Evolutionary conservation across 2,888 invertebrate species (phyloP).

Genomic region (Toxonevra muliebris): DNA sequence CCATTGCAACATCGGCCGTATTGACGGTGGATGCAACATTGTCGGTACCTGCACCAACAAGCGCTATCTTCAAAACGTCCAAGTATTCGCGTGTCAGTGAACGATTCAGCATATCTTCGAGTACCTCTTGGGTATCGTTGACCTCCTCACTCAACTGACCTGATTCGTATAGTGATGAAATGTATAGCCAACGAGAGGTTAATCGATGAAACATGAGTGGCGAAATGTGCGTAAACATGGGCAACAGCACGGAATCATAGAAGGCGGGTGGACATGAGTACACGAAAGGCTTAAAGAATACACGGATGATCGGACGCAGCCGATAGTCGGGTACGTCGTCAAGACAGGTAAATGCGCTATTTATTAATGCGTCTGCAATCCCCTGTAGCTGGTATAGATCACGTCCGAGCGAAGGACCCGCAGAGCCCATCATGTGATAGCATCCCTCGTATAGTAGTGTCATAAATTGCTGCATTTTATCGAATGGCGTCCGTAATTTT

Average conservation of each 20-base stretch:
- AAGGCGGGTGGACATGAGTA: conserved; percentile 86
- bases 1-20: conserved; percentile 67
- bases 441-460: conserved; percentile 82
- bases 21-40: conserved; percentile 36
- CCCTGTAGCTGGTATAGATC: conserved; percentile 84
- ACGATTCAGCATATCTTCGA: conserved; percentile 86
- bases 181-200: conserved; percentile 81
- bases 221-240: conserved; percentile 79
- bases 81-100: conserved; percentile 88
- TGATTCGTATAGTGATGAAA: conserved; percentile 78
- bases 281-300: conserved; percentile 86
- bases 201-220: conserved; percentile 79
- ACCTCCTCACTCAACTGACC: conserved; percentile 81
- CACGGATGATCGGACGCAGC: conserved; percentile 82
- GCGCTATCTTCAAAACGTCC: conserved; percentile 79
- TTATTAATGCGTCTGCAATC: conserved; percentile 77
- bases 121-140: conserved; percentile 79
- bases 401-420: conserved; percentile 81
- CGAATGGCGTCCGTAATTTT: conserved; percentile 70
- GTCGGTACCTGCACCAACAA: conserved; percentile 67
- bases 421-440: conserved; percentile 81
- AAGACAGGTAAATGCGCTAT: conserved; percentile 67
- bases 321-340: conserved; percentile 85
- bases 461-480: conserved; percentile 87
- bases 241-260: conserved; percentile 79